phyloP scores from a whole-genome alignment of 2,113 vertebrate species.

The Alligator mississippiensis region DNA sequence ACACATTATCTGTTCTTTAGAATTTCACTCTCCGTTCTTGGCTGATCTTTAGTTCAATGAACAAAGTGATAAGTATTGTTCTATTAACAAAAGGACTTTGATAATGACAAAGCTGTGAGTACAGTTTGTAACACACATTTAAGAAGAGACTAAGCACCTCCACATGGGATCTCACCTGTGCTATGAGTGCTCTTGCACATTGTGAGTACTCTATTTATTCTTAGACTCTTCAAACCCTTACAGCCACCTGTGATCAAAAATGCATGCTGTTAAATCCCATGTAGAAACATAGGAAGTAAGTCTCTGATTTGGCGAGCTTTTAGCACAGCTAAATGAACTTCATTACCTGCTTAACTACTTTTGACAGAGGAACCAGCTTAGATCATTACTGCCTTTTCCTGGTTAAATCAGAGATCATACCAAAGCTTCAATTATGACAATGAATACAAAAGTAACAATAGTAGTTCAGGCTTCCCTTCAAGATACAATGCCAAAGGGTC shows the following conservation, averaged over 20 bases:
- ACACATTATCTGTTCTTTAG: not conserved
- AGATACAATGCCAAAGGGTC: not conserved
- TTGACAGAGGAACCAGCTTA: not conserved
- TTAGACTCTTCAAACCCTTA: not conserved
- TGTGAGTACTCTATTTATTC: not conserved
- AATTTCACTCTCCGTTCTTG: not conserved
- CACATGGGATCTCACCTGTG: not conserved
- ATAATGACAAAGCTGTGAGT: not conserved
- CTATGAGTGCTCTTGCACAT: rapidly evolving
- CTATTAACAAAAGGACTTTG: not conserved
- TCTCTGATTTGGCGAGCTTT: not conserved
- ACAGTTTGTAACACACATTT: not conserved
- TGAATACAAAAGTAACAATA: not conserved
- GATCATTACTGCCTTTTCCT: not conserved
- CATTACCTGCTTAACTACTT: not conserved
- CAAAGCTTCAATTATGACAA: not conserved
- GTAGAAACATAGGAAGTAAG: not conserved
- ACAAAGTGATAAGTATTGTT: not conserved
- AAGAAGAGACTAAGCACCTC: rapidly evolving
- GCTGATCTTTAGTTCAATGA: not conserved
- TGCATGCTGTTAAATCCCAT: not conserved
- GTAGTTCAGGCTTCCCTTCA: not conserved
- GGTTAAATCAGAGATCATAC: not conserved
- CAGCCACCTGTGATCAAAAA: not conserved
- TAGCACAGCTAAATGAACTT: not conserved